Percentiles rank a stretch among this genome's conserved stretches.
phyloP scores from a whole-genome alignment of 2,888 invertebrate species.

The Ectobius pallidus region DNA sequence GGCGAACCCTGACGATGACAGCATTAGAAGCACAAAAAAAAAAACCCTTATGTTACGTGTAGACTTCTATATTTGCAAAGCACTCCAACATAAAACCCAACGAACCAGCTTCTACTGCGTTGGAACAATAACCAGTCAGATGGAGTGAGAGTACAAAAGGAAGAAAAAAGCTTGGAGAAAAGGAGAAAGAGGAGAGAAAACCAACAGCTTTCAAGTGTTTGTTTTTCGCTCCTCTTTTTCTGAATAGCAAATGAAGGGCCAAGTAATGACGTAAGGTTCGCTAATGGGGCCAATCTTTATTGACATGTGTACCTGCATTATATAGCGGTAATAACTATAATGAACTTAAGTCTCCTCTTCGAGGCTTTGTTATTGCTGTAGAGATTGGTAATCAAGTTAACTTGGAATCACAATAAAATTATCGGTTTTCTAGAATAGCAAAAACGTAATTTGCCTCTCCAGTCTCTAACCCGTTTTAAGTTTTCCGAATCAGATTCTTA shows the following conservation, averaged over 20 bases:
- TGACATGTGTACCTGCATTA: too few species aligned
- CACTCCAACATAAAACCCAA: slow-evolving; percentile 14
- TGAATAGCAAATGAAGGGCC: slow-evolving; percentile 6
- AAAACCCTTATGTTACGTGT: slow-evolving; percentile 5
- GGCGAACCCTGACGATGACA: neutral
- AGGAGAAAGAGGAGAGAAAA: neutral
- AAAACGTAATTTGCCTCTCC: too few species aligned
- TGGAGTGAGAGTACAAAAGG: slow-evolving; percentile 4
- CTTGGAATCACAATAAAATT: too few species aligned
- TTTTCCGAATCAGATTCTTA: too few species aligned
- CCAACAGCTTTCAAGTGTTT: slow-evolving; percentile 9
- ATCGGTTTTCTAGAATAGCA: too few species aligned
- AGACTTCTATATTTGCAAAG: slow-evolving; percentile 15
- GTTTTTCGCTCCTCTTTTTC: neutral
- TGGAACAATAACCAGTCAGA: slow-evolving; percentile 3
- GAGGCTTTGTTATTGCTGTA: too few species aligned
- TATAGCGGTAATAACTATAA: too few species aligned
- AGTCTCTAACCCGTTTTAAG: too few species aligned
- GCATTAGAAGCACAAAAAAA: slow-evolving; percentile 15
- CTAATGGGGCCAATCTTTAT: too few species aligned
- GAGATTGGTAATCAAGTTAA: too few species aligned
- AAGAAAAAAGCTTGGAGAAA: neutral
- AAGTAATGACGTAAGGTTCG: neutral
- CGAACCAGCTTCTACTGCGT: neutral
- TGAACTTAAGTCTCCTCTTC: too few species aligned